Evolutionary conservation across 2,113 vertebrate species (phyloP), one percentile per base, ranked within the genome.

Genomic region (Orientallactaga bullata): DNA sequence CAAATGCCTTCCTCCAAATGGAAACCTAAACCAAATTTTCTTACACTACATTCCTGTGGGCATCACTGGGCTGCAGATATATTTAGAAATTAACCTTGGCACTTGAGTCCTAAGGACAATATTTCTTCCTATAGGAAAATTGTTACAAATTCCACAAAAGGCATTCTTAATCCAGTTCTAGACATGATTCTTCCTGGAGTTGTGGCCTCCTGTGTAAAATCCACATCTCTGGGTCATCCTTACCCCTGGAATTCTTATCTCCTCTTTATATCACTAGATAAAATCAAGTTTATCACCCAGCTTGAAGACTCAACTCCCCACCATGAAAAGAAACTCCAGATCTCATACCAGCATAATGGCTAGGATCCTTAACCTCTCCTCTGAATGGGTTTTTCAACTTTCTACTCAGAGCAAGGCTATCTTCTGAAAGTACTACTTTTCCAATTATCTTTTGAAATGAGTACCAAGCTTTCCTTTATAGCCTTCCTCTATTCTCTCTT

Each of bases 21-120:
- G 55, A 77, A 93, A 87, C 73, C 81, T 66, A 89, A 84, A 63
- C 55, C 32, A 83, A 13, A 76, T 30, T 74, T 86, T 65, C 71
- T 10, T n/a, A n/a, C n/a, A n/a, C 83, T 79, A 7, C 30, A 12
- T 61, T 83, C 39, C 58, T 85, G 23, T 73, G 1, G 47, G 60
- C 24, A 85, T 47, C 51, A n/a, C 37, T 81, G 35, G 39, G 78
- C 86, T 93, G 78, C 47, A 72, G 20, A 37, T 79, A 21, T 24
- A 47, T 60, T 92, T 51, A 71, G 13, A 23, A 90, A 94, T 92
- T 90, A 82, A 91, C 28, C 82, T 83, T 85, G 74, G 55, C 88
- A 91, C 35, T 24, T 77, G 35, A 68, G 26, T 61, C 5, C 60
- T 28, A 77, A 94, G 37, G 55, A 77, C 78, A 17, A n/a, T 76